Base-by-base conservation (phyloP, 2,888 invertebrate species). In the Choristoneura rosaceana region DNA sequence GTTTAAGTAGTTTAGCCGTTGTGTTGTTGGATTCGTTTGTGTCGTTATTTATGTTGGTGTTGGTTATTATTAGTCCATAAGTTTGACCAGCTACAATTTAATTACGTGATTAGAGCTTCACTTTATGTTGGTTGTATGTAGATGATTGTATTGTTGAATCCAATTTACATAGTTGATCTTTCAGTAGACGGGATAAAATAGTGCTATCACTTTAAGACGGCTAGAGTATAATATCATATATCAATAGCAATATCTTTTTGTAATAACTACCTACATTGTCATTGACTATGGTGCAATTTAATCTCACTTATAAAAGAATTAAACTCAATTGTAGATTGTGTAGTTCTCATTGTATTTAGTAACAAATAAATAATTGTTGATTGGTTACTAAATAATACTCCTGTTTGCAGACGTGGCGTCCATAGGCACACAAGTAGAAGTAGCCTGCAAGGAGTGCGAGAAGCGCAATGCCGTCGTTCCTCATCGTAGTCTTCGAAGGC, bases 401-500 rank as follows among this genome's bases (percentile, higher is more conserved):
- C 4, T n/a, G 47, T 59, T 88, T 85, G 7, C 87, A 93, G 93
- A 92, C 45, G 77, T 81, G 52, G 71, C 77, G 0, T 84, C 90
- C 0, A 84, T 87, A 17, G 81, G 85, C 3, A 90, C 89, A 0
- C 93, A 93, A 78, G 88, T 80, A 4, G 89, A 89, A 41, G 79
- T 82, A 15, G 85, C 92, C 3, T 93, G 93, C 75, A 69, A 50
- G 0, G 87, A 87, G 4, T 93, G 93, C 61, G 86, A 80, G 62
- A 85, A 83, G 64, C 83, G 88, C 4, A 82, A 78, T 14, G 77
- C 76, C 0, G 78, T 77, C 0, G 79, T 76, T 0, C 84, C 84
- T 2, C 83, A 83, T 8, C 82, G 87, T 12, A 81, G 77, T 5
- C 68, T 92, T 0, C 81, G 84, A 74, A 86, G 80, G 77, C 89